A percentile compares a stretch with the other conserved stretches of the same genome.
These are phyloP conservation scores for Microcebus murinus DNA, from an alignment of 2,113 vertebrate species.

Conservation along the genomic window DNA sequence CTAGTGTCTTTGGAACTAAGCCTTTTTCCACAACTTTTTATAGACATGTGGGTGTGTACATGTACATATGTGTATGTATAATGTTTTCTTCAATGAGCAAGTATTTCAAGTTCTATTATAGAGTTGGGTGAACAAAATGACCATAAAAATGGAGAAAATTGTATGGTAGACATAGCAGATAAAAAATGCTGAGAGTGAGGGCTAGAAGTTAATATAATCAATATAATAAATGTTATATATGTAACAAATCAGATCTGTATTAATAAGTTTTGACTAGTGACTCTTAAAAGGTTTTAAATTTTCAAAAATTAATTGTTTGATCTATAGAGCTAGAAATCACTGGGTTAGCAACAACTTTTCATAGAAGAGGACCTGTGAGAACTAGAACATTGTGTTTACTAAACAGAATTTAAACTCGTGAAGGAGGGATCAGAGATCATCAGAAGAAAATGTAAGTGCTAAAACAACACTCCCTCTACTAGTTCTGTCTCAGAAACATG, in stretches of 20 bases:
- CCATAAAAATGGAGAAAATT: neutral
- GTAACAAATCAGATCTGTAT: neutral
- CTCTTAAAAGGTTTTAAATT: neutral
- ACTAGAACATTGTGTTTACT: neutral
- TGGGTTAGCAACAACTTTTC: neutral
- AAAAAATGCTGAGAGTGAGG: neutral
- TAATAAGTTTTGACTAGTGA: conserved; percentile 8
- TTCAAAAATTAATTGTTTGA: neutral
- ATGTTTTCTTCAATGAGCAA: neutral
- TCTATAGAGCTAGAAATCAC: neutral
- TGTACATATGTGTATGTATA: neutral
- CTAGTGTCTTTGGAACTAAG: neutral
- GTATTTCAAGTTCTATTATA: neutral
- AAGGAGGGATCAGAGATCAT: neutral
- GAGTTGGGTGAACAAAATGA: neutral
- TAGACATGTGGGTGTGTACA: too few relatives aligned
- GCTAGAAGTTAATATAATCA: neutral
- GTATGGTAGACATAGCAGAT: neutral
- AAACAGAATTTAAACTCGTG: neutral
- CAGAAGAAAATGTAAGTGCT: neutral
- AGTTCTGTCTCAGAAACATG: neutral
- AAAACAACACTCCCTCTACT: neutral
- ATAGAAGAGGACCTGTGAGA: neutral
- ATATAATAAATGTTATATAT: neutral
- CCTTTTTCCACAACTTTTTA: neutral